Conservation (phyloP, 2,113 vertebrate genomes). For the Phocoena phocoena region DNA sequence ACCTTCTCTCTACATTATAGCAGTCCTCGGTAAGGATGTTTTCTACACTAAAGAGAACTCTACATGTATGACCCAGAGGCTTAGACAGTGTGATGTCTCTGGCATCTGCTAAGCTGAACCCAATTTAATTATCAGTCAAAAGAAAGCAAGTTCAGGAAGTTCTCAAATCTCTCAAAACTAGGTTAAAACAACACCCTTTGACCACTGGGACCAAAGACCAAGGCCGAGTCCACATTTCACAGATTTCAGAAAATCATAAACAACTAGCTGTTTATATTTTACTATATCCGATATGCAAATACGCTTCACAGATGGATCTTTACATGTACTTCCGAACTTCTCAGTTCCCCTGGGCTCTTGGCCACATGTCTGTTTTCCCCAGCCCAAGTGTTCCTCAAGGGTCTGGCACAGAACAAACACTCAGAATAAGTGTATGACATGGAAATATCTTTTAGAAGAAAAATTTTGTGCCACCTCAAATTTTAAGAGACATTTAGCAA, state of each 20-base stretch:
- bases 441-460: not conserved
- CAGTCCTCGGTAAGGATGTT: not conserved
- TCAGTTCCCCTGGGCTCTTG: not conserved
- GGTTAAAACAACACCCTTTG: not conserved
- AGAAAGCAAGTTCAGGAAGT: not conserved
- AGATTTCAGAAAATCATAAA: not conserved
- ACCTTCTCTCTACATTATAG: not conserved
- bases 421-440: not conserved
- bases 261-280: not conserved
- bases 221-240: not conserved
- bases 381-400: no score
- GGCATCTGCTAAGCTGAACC: not conserved
- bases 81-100: not conserved
- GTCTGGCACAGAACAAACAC: not conserved
- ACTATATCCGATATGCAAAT: not conserved
- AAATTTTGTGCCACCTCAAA: not conserved
- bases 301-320: no score
- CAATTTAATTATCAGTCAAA: not conserved
- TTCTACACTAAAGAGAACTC: not conserved
- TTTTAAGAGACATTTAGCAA: not conserved
- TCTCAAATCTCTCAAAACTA: not conserved
- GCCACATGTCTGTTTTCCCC: not conserved
- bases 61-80: fast-evolving
- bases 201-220: not conserved
- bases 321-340: fast-evolving